Conservation (phyloP, 2,888 invertebrate genomes). For the Drosophila lacicola region DNA sequence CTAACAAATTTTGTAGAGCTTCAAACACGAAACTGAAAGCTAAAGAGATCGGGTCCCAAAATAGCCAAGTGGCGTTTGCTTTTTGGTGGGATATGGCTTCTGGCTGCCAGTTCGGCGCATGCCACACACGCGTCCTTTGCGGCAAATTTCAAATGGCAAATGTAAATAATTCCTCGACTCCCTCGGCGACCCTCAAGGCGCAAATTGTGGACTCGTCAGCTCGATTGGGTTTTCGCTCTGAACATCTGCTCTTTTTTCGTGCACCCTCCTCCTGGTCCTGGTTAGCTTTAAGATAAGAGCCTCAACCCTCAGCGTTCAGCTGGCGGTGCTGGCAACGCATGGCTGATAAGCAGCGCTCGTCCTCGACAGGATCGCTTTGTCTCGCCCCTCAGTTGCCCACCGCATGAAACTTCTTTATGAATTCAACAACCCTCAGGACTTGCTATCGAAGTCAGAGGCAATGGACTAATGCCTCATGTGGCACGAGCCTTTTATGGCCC, state of each 20-base stretch:
- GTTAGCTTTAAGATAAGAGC: conserved; percentile 73
- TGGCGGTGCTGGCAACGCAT: conserved; percentile 57
- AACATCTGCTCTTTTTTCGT: conserved; percentile 75
- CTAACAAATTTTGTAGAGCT: conserved; percentile 46
- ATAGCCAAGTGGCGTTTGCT: background rate
- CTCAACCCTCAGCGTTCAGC: conserved; percentile 61
- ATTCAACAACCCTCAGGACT: conserved; percentile 47
- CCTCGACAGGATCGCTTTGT: conserved; percentile 69
- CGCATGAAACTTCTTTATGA: conserved; percentile 66
- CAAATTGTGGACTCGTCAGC: conserved; percentile 59
- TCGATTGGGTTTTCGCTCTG: conserved; percentile 34
- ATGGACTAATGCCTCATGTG: conserved; percentile 43
- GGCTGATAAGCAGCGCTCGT: conserved; percentile 67
- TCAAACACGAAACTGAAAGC: conserved; percentile 30
- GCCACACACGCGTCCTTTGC: conserved; percentile 67
- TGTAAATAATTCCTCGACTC: conserved; percentile 13
- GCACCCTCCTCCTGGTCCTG: conserved; percentile 48
- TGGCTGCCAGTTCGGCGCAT: conserved; percentile 37
- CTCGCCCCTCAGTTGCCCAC: conserved; percentile 47
- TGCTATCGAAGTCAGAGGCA: conserved; percentile 8
- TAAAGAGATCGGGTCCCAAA: conserved; percentile 11
- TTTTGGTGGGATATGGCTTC: background rate
- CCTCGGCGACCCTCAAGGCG: conserved; percentile 32
- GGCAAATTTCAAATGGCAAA: background rate
- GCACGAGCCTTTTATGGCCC: conserved; percentile 63